These are phyloP conservation scores for Cerastis rubricosa DNA, from an alignment of 2,888 invertebrate species.

Conservation along the genomic window DNA sequence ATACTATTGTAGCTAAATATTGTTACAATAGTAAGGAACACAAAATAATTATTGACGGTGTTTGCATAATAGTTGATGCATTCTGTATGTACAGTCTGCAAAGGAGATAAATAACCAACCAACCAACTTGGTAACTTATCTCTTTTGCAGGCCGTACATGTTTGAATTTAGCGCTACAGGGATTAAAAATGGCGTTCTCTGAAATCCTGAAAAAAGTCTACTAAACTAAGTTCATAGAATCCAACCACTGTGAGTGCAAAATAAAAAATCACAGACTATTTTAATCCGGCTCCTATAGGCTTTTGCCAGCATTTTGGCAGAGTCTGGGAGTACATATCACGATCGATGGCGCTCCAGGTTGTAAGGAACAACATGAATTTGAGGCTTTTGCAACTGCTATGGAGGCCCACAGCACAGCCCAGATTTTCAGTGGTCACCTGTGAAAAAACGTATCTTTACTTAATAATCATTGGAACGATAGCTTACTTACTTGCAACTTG, in stretches of 20 bases:
- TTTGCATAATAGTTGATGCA: not conserved
- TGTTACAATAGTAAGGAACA: not conserved
- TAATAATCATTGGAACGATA: not conserved
- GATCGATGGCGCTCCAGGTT: not conserved
- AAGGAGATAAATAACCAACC: too few species aligned
- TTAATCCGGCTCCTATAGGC: slow-evolving; percentile 18
- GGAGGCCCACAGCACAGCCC: too few species aligned
- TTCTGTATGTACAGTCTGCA: not conserved
- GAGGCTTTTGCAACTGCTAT: too few species aligned
- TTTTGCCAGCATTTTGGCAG: slow-evolving; percentile 11
- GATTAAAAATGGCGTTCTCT: not conserved
- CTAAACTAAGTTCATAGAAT: not conserved
- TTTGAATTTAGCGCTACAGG: not conserved
- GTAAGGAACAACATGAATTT: slow-evolving; percentile 6
- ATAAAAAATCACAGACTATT: not conserved
- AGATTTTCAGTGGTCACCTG: too few species aligned
- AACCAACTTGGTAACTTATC: too few species aligned
- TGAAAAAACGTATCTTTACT: not conserved
- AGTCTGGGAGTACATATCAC: slow-evolving; percentile 8
- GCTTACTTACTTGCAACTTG: not conserved
- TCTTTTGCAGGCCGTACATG: too few species aligned
- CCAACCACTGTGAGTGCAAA: too few species aligned
- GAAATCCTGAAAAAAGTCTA: too few species aligned
- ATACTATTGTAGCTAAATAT: not conserved
- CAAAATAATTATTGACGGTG: not conserved